A percentile compares a stretch with the other conserved stretches of the same genome.
phyloP scores from a whole-genome alignment of 2,113 vertebrate species.

The Danio rerio region DNA sequence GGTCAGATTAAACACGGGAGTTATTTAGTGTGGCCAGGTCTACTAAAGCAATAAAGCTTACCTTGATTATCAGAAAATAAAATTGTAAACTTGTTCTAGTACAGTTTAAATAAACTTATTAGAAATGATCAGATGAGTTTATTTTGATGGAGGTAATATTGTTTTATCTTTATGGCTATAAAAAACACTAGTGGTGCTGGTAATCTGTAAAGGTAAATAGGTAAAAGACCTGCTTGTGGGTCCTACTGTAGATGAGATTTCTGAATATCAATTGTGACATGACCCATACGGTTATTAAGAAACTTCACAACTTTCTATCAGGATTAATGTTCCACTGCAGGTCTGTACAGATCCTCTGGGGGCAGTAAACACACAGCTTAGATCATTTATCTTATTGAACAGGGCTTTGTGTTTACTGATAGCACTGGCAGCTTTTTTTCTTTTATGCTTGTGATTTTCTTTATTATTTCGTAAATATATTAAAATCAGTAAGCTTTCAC shows the following conservation, averaged over 20 bases:
- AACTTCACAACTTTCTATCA: background rate
- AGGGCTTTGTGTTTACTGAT: constrained; percentile 13
- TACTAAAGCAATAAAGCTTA: background rate
- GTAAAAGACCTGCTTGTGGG: background rate
- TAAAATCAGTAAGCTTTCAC: background rate
- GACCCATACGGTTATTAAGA: no score
- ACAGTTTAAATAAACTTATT: background rate
- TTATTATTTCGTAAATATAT: background rate
- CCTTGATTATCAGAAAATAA: background rate
- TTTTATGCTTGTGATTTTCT: background rate
- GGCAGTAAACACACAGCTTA: constrained; percentile 9
- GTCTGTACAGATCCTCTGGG: background rate
- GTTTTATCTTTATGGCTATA: background rate
- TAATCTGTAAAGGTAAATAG: background rate
- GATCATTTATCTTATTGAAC: background rate
- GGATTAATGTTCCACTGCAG: background rate
- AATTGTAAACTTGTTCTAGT: no score
- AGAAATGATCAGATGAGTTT: background rate
- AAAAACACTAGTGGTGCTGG: background rate
- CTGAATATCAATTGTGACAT: no score
- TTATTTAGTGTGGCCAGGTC: background rate
- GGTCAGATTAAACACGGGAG: background rate
- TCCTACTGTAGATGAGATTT: background rate
- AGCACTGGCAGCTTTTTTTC: background rate
- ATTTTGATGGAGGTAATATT: background rate